Base-by-base conservation (phyloP, 1,140 invertebrate genomes). In the Zaprionus davidi region DNA sequence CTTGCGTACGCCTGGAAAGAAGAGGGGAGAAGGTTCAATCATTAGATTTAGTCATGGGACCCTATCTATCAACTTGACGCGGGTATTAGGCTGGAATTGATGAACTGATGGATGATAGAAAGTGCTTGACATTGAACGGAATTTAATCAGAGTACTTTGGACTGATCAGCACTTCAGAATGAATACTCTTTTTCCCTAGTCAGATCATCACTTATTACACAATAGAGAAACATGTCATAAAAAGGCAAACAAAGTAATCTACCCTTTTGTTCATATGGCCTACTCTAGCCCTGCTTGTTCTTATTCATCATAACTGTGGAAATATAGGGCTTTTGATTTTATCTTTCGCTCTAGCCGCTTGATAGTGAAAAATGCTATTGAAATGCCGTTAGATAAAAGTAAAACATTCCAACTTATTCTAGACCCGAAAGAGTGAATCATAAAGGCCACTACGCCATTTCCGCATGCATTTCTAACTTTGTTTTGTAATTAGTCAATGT, bases 1-100 rank as follows among this genome's bases (percentile, higher is more conserved):
- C 58, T 90, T 91, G 46, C 73, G 77, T 31, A 92, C 74, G 49
- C 65, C 91, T 92, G 51, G 5, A 66, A 67, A 9, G n/a, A 13
- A 31, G 15, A 12, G 7, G 13, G 64, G 15, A 44, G 3, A 24
- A 5, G 36, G 20, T 34, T 34, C 41, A 20, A 56, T 34, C 15
- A 57, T 51, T 55, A 7, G 12, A 7, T 46, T 24, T 53, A 58
- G 62, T 57, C 66, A 70, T 49, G 22, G 49, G 34, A 15, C 5
- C 41, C 26, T n/a, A 70, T 75, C 65, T 62, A 74, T 74, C 71
- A 75, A 58, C 12, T 38, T 60, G 65, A 60, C 67, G 71, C 12
- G 15, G 53, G 26, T 15, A 31, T 31, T 31, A n/a, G 20, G 20
- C 6, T 12, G 24, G 49, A 49, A 53, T 58, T 66, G 68, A 46